A percentile compares a stretch with the other conserved stretches of the same genome.
These are phyloP conservation scores for Distichodus sexfasciatus DNA, from an alignment of 2,797 vertebrate species.

Conservation along the genomic window DNA sequence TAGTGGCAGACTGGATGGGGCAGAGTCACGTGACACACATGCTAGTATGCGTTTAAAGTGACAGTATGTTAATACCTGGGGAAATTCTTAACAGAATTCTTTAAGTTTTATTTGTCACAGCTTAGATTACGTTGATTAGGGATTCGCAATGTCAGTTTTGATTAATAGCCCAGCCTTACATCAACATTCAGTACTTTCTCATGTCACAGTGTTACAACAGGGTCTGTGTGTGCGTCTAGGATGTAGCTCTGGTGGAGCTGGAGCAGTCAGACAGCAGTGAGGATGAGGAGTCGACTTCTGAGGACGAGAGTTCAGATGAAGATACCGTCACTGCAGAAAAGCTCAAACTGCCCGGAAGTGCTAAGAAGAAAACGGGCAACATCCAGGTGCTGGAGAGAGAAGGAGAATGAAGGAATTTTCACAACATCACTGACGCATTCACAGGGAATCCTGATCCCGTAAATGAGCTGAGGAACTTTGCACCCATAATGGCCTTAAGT, in stretches of 20 bases:
- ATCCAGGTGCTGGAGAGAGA: conserved; percentile 78
- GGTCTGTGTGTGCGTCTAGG: conserved; percentile 63
- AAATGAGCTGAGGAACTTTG: not conserved
- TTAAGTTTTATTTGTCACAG: no score
- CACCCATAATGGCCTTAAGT: not conserved
- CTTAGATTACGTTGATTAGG: no score
- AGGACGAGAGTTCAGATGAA: conserved; percentile 63
- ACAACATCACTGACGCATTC: not conserved
- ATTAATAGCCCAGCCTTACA: no score
- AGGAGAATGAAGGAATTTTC: conserved; percentile 7
- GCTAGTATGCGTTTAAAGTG: no score
- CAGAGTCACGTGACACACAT: no score
- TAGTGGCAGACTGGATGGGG: no score
- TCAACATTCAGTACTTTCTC: no score
- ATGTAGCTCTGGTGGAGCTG: conserved; percentile 86
- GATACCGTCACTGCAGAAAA: conserved; percentile 75
- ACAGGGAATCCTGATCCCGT: not conserved
- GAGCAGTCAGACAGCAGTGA: conserved; percentile 70
- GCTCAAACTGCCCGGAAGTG: conserved; percentile 80
- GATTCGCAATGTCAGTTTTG: no score
- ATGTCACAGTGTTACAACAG: no score
- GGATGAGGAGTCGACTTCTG: conserved; percentile 59
- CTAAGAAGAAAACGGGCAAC: conserved; percentile 61
- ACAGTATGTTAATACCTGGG: no score
- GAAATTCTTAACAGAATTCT: no score